Evolutionary conservation across 2,113 vertebrate genomes (phyloP).

Genomic region (Aptenodytes forsteri): DNA sequence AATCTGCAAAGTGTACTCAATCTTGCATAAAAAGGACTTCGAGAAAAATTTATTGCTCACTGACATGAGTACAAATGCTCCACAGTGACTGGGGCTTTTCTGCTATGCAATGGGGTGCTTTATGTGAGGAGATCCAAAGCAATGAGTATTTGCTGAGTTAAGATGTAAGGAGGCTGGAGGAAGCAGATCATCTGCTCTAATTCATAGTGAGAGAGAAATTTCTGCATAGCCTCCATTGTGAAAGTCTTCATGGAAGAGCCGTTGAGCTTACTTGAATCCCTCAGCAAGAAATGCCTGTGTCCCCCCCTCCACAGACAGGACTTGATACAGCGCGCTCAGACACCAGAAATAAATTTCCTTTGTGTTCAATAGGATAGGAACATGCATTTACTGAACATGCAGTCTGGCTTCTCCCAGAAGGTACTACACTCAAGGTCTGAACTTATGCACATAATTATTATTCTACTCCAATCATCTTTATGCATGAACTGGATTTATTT

Average conservation of each 20-base stretch:
- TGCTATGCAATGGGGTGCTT: background rate
- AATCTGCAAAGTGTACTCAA: background rate
- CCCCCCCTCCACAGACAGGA: background rate
- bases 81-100: background rate
- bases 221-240: background rate
- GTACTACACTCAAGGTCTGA: background rate
- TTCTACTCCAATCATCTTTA: conserved; percentile 35
- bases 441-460: background rate
- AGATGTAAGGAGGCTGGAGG: background rate
- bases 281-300: background rate
- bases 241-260: background rate
- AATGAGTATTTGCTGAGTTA: background rate
- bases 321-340: background rate
- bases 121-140: background rate
- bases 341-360: background rate
- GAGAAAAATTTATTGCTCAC: background rate
- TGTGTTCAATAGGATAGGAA: background rate
- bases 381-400: background rate
- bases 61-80: background rate
- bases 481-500: conserved; percentile 50
- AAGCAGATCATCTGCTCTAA: background rate
- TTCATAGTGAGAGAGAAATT: background rate
- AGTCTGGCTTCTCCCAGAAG: background rate
- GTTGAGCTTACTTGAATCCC: background rate
- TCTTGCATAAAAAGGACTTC: background rate